Base-by-base conservation (phyloP, 2,888 invertebrate genomes). In the Steromphala cineraria region DNA sequence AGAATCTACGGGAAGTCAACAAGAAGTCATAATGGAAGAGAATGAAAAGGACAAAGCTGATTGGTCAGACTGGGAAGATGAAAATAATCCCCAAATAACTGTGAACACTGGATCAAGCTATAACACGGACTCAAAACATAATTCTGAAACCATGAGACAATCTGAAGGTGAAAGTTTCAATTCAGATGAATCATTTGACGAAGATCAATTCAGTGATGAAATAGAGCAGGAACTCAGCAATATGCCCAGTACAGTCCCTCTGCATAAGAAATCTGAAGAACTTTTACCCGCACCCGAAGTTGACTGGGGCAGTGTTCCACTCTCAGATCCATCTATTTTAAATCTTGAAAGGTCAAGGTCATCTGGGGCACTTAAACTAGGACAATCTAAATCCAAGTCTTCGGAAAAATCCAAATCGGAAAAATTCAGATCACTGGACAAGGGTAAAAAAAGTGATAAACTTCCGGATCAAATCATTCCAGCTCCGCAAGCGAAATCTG, bases 61-160 rank as follows among this genome's bases (percentile, higher is more conserved):
- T 76, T 88, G 87, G 87, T 84, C 87, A 53, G 88, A 87, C 76
- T 87, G 87, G 88, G 87, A 86, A 17, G 81, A 83, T 28, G 67
- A 80, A 40, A 46, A 75, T 17, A 71, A 75, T 40, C 55, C 46
- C 5, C 46, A 46, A 46, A 46, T 13, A 10, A 46, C 4, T 10
- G 46, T 46, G 13, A 13, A 46, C 13, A 46, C 46, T 46, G 46
- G 13, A 10, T 46, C 46, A 5, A 46, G 13, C 13, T 46, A 46
- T 10, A 13, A 46, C 46, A 46, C 46, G 1, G 46, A 46, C 1
- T 46, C 13, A 1, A 46, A 10, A 46, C 5, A 10, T 10, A 46
- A 10, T 46, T 13, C 46, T 46, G 46, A 46, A 10, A 10, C 46
- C 10, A 5, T 10, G 46, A 46, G 10, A 46, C 46, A 46, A 75